Percentiles rank a stretch among this genome's conserved stretches.
Conservation (phyloP, 2,888 invertebrate genomes). For the Pseudococcus longispinus region DNA sequence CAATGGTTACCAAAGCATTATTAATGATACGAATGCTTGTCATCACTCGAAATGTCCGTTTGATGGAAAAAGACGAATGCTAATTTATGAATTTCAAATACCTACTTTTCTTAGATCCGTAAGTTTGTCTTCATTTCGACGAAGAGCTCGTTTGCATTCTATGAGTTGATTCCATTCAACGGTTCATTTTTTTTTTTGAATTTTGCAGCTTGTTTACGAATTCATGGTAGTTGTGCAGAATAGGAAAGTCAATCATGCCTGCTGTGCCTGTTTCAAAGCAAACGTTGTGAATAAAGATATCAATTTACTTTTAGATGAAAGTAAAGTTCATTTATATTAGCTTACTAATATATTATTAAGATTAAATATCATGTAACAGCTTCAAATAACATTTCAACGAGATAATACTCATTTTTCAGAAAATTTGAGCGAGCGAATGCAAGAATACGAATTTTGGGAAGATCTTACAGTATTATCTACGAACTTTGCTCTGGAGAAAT, state of each 20-base stretch:
- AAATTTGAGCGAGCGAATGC: background rate
- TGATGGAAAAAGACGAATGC: constrained; percentile 2
- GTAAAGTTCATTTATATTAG: background rate
- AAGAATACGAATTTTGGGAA: background rate
- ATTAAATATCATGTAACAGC: background rate
- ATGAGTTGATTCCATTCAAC: background rate
- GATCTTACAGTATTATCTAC: background rate
- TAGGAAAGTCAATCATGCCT: background rate
- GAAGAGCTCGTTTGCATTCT: background rate
- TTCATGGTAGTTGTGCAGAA: background rate
- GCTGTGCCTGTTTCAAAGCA: background rate
- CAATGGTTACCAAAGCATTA: background rate
- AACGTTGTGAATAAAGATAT: background rate
- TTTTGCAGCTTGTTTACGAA: background rate
- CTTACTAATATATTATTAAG: too few relatives aligned
- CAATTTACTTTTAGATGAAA: background rate
- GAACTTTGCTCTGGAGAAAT: background rate
- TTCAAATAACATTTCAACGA: background rate
- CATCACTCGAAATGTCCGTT: background rate
- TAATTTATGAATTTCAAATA: background rate
- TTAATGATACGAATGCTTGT: background rate
- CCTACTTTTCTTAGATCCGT: background rate
- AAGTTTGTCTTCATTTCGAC: background rate
- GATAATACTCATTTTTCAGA: background rate
- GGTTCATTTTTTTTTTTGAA: background rate